Percentiles rank a stretch among this genome's conserved stretches.
Conservation (phyloP, 1,140 invertebrate species). For the Drosophila aff. region DNA sequence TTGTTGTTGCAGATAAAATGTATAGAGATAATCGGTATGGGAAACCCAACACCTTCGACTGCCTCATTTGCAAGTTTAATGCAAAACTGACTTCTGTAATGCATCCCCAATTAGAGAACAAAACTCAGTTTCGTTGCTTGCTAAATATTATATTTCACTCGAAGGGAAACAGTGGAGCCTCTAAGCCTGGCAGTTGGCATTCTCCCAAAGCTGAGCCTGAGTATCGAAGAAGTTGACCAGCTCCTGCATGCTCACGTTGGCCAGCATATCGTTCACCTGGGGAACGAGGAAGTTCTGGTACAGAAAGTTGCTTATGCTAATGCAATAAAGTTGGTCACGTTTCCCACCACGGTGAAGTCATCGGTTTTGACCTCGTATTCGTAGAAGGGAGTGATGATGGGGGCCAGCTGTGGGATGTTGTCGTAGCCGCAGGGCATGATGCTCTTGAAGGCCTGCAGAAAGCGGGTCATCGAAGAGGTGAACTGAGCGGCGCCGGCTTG, state of each 20-base stretch:
- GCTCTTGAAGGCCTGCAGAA: conserved; percentile 52
- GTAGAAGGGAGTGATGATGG: conserved; percentile 23
- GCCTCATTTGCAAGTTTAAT: neutral
- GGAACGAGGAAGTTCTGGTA: conserved; percentile 43
- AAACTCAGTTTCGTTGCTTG: conserved; percentile 1
- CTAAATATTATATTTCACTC: conserved; percentile 5
- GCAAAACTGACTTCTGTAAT: neutral
- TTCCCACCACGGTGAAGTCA: conserved; percentile 41
- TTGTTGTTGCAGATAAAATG: neutral
- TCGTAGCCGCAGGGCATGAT: conserved; percentile 68
- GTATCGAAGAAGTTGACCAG: conserved; percentile 31
- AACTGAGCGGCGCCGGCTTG: conserved; percentile 32
- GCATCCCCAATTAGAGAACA: conserved; percentile 7
- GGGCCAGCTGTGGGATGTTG: conserved; percentile 51
- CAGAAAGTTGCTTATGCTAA: conserved; percentile 16
- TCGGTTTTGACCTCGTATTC: conserved; percentile 20
- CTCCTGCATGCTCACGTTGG: conserved; percentile 41
- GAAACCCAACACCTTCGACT: neutral
- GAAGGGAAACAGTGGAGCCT: neutral
- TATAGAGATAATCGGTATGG: neutral
- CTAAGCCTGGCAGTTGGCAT: conserved; percentile 7
- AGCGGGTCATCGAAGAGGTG: conserved; percentile 38
- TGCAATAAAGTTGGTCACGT: no score
- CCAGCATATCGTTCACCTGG: conserved; percentile 37
- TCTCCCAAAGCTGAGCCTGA: conserved; percentile 13